Percentiles rank a stretch among this genome's conserved stretches.
phyloP scores from a whole-genome alignment of 2,113 vertebrate genomes.

The Panthera tigris region DNA sequence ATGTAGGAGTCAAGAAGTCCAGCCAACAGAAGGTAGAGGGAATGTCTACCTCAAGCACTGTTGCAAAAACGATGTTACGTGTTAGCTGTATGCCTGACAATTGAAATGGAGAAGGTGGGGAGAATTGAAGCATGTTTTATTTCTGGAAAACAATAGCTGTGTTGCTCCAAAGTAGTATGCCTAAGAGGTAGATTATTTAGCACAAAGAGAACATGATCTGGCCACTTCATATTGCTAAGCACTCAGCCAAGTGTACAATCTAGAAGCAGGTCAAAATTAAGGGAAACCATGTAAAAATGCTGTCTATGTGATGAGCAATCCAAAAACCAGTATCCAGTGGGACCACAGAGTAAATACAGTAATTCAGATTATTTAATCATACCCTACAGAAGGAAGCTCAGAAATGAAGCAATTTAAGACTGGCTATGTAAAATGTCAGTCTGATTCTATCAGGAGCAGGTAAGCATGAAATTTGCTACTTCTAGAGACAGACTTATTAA shows the following conservation, averaged over 20 bases:
- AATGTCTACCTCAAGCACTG: not conserved
- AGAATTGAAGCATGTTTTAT: not conserved
- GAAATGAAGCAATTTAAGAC: slow-evolving; percentile 24
- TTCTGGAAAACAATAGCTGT: slow-evolving; percentile 3
- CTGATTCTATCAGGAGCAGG: slow-evolving; percentile 15
- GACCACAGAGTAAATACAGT: not conserved
- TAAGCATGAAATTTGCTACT: not conserved
- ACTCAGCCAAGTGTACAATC: not conserved
- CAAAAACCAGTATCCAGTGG: not conserved
- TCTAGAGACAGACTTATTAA: not conserved
- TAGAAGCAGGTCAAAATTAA: slow-evolving; percentile 38
- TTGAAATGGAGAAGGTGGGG: not conserved
- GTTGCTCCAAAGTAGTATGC: not conserved
- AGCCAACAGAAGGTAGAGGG: not conserved
- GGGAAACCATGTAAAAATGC: not conserved
- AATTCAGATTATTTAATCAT: not conserved
- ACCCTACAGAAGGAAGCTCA: not conserved
- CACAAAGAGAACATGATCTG: slow-evolving; percentile 10
- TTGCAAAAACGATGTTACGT: not conserved
- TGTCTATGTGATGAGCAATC: slow-evolving; percentile 23
- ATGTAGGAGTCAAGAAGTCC: not conserved
- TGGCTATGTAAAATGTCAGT: not conserved
- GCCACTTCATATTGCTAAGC: not conserved
- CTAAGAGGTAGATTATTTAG: not conserved
- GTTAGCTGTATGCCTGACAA: not conserved